Percentiles rank a stretch among this genome's conserved stretches.
Evolutionary conservation across 2,888 invertebrate species (phyloP).

Genomic region (Phrixothrix hirtus): DNA sequence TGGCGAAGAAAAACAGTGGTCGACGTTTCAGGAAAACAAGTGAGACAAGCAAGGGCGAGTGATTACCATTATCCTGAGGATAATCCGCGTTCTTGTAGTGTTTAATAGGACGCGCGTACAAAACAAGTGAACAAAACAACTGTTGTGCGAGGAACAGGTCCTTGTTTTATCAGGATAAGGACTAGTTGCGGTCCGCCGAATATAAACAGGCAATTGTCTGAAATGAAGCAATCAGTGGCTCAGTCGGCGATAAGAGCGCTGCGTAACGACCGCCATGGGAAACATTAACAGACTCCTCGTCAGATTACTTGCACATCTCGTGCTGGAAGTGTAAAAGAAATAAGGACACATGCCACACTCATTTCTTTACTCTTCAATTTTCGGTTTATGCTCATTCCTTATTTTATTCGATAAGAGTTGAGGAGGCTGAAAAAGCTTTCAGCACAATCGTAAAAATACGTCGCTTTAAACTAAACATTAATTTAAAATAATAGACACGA

Average conservation of each 20-base stretch:
- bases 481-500: too few species aligned
- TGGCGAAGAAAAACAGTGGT: constrained; percentile 11
- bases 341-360: constrained; percentile 36
- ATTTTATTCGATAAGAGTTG: constrained; percentile 5
- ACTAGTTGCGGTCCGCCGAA: constrained; percentile 56
- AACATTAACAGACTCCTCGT: constrained; percentile 59
- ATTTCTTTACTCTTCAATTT: constrained; percentile 31
- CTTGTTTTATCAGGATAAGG: constrained; percentile 51
- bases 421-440: constrained; percentile 3
- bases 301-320: constrained; percentile 57
- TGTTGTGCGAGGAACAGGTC: constrained; percentile 45
- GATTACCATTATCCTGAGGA: constrained; percentile 47
- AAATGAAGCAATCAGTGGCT: constrained; percentile 60
- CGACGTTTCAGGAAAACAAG: constrained; percentile 25
- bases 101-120: constrained; percentile 41
- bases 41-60: constrained; percentile 43
- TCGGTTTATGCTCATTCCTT: constrained; percentile 20
- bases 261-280: constrained; percentile 57
- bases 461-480: too few species aligned
- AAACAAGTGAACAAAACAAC: constrained; percentile 40
- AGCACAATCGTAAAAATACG: neutral
- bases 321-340: constrained; percentile 39
- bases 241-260: constrained; percentile 57
- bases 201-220: constrained; percentile 60
- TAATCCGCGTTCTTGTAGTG: constrained; percentile 44